phyloP scores from a whole-genome alignment of 2,797 vertebrate species.

The Coranthus polyacanthus region DNA sequence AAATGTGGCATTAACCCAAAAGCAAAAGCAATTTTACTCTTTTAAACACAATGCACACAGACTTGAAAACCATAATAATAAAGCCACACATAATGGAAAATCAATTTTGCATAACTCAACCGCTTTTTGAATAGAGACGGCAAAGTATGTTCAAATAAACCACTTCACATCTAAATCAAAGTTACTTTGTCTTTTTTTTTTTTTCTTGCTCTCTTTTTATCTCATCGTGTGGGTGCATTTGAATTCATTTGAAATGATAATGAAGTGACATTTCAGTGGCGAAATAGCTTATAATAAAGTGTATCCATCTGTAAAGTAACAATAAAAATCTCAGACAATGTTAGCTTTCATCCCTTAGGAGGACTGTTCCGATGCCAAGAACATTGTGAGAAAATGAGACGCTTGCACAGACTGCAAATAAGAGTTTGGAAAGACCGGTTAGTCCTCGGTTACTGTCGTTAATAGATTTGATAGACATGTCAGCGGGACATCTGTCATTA shows the following conservation, averaged over 20 bases:
- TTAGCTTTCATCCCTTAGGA: slow-evolving; percentile 55
- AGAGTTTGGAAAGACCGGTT: slow-evolving; percentile 56
- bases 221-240: slow-evolving; percentile 21
- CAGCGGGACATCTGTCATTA: slow-evolving; percentile 33
- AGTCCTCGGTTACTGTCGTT: slow-evolving; percentile 28
- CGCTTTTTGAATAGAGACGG: slow-evolving; percentile 19
- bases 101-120: slow-evolving; percentile 42
- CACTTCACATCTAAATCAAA: slow-evolving; percentile 37
- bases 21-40: slow-evolving; percentile 2
- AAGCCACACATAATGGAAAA: slow-evolving; percentile 48
- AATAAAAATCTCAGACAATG: slow-evolving; percentile 64
- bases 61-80: slow-evolving; percentile 38
- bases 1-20: slow-evolving; percentile 27
- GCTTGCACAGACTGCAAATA: slow-evolving; percentile 59
- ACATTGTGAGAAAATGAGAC: slow-evolving; percentile 61
- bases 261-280: slow-evolving; percentile 54
- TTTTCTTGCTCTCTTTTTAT: slow-evolving; percentile 6
- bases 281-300: slow-evolving; percentile 63
- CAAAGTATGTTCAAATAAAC: slow-evolving; percentile 26
- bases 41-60: slow-evolving; percentile 7
- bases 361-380: slow-evolving; percentile 55
- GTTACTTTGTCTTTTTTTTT: slow-evolving; percentile 21
- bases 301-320: slow-evolving; percentile 67
- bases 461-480: slow-evolving; percentile 46
- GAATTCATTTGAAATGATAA: slow-evolving; percentile 62